Conservation (phyloP, 2,888 invertebrate genomes). For the Adineta ricciae region DNA sequence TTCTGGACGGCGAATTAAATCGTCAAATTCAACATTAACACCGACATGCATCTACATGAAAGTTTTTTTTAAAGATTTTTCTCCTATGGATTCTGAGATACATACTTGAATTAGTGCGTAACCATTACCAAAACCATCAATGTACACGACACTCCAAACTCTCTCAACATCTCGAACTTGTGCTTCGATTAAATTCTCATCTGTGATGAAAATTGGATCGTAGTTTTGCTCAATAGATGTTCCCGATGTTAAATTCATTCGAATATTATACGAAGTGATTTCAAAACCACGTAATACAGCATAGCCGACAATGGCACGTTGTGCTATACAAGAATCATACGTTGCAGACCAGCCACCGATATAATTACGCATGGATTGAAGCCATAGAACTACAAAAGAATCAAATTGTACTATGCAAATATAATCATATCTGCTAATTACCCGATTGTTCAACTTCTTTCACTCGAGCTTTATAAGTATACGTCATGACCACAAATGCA, state of each 20-base stretch:
- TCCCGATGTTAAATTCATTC: conserved; percentile 78
- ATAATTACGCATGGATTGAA: conserved; percentile 45
- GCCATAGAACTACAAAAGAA: conserved; percentile 44
- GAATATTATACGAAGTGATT: conserved; percentile 55
- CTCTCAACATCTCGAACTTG: conserved; percentile 55
- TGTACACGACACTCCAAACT: conserved; percentile 86
- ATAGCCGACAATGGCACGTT: conserved; percentile 21
- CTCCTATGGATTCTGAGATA: neutral
- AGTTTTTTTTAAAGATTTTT: neutral
- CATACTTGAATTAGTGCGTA: conserved; percentile 71
- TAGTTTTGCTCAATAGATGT: neutral
- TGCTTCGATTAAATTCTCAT: conserved; percentile 16
- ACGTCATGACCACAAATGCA: conserved; percentile 76
- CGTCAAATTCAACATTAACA: conserved; percentile 52
- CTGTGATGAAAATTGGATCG: neutral
- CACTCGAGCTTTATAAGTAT: conserved; percentile 47
- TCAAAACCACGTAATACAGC: neutral
- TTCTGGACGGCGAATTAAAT: conserved; percentile 70
- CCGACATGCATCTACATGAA: conserved; percentile 43
- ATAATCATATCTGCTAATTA: conserved; percentile 34
- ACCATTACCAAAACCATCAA: conserved; percentile 79
- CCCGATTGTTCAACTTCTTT: conserved; percentile 22
- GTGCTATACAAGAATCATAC: conserved; percentile 4
- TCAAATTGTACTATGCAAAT: neutral
- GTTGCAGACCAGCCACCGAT: conserved; percentile 39